Evolutionary conservation across 2,888 invertebrate genomes (phyloP).

Genomic region (Cryptocephalus moraei): DNA sequence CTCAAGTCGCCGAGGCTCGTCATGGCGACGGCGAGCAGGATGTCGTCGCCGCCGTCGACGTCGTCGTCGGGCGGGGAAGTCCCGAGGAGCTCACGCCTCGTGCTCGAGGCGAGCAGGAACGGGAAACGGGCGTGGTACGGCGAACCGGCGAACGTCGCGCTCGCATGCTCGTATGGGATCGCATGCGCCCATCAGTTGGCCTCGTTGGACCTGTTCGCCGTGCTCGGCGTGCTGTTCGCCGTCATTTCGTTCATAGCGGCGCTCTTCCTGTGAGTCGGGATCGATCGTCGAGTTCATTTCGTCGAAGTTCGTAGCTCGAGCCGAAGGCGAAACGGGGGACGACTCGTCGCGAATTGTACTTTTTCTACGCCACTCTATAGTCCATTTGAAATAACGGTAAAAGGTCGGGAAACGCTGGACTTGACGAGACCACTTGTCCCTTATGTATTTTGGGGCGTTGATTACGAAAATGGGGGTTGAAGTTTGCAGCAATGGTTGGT

Average conservation of each 20-base stretch:
- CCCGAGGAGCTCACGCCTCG: conserved; percentile 13
- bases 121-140: conserved; percentile 43
- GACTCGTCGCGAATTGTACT: no score
- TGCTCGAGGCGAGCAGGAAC: conserved; percentile 7
- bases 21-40: conserved; percentile 22
- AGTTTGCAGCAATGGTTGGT: no score
- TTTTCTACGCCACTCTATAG: no score
- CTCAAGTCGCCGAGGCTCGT: conserved; percentile 35
- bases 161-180: conserved; percentile 68
- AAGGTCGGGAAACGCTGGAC: no score
- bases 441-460: no score
- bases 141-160: conserved; percentile 53
- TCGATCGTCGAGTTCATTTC: no score
- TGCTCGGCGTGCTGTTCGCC: conserved; percentile 65
- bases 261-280: conserved; percentile 38
- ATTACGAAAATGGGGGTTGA: no score
- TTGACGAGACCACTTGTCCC: no score
- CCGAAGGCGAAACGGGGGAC: no score
- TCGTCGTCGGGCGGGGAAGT: conserved; percentile 4
- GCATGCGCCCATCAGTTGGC: conserved; percentile 61
- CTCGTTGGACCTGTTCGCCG: conserved; percentile 62
- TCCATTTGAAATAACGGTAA: no score
- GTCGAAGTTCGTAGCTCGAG: no score
- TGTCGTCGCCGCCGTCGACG: conserved; percentile 8
- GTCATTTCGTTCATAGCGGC: conserved; percentile 62